phyloP scores from a whole-genome alignment of 2,113 vertebrate genomes.

The Apus apus region DNA sequence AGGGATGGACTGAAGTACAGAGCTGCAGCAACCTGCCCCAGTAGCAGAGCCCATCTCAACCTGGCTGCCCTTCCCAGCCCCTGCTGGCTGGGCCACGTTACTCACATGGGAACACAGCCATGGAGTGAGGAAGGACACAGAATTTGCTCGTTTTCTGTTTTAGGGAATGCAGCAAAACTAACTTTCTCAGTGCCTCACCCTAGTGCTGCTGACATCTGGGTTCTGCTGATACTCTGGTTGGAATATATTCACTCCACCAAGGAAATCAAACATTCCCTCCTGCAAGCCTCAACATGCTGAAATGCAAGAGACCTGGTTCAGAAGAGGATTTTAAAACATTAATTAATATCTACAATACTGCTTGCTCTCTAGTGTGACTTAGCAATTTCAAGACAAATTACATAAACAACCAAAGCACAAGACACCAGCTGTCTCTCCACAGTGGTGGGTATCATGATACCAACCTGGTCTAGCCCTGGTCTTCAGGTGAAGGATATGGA shows the following conservation, averaged over 20 bases:
- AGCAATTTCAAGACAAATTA: background rate
- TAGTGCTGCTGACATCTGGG: background rate
- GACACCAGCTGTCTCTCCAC: no score
- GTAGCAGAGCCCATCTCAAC: background rate
- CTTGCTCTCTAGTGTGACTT: background rate
- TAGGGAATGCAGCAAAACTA: background rate
- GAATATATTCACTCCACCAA: background rate
- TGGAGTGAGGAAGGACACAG: background rate
- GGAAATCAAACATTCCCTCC: background rate
- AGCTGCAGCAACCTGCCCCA: background rate
- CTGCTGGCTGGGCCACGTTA: background rate
- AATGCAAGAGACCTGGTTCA: background rate
- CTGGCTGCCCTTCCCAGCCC: background rate
- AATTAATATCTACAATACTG: background rate
- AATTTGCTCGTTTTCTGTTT: background rate
- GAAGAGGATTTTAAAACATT: background rate
- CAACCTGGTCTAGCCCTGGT: accelerated
- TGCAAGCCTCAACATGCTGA: background rate
- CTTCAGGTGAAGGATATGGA: accelerated
- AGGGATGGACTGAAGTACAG: background rate
- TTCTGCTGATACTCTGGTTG: background rate
- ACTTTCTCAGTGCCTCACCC: background rate
- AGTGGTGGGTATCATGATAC: background rate
- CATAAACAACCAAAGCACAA: background rate
- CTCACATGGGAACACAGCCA: accelerated